Percentiles rank a stretch among this genome's conserved stretches.
phyloP scores from a whole-genome alignment of 2,888 invertebrate genomes.

The Oegoconia quadripuncta region DNA sequence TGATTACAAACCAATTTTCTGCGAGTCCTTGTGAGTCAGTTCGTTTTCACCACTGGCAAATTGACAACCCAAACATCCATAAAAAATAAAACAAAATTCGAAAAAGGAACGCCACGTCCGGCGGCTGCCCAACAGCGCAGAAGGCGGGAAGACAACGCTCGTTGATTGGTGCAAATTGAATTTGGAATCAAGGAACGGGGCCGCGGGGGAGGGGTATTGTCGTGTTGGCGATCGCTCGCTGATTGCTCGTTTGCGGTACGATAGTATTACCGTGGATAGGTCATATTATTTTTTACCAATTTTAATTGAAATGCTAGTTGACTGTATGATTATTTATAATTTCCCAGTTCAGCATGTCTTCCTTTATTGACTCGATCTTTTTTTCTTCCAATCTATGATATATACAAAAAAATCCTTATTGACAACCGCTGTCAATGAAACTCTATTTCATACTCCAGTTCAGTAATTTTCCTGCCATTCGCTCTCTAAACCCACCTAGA shows the following conservation, averaged over 20 bases:
- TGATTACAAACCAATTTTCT: no score
- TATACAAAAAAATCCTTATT: no score
- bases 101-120: slow-evolving; percentile 52
- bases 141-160: slow-evolving; percentile 76
- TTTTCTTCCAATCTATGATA: no score
- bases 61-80: slow-evolving; percentile 20
- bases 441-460: no score
- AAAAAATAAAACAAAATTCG: slow-evolving; percentile 28
- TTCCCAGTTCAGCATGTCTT: no score
- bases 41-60: background rate
- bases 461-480: no score
- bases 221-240: slow-evolving; percentile 78
- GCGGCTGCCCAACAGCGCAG: slow-evolving; percentile 47
- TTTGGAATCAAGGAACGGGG: slow-evolving; percentile 68
- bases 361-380: no score
- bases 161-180: slow-evolving; percentile 79
- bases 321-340: no score
- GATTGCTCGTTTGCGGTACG: slow-evolving; percentile 77
- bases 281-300: background rate
- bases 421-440: no score
- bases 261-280: slow-evolving; percentile 41
- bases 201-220: slow-evolving; percentile 54
- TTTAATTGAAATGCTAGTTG: background rate
- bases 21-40: background rate
- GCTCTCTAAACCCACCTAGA: no score